phyloP scores from a whole-genome alignment of 2,113 vertebrate genomes.

The Megaceryle torquata region DNA sequence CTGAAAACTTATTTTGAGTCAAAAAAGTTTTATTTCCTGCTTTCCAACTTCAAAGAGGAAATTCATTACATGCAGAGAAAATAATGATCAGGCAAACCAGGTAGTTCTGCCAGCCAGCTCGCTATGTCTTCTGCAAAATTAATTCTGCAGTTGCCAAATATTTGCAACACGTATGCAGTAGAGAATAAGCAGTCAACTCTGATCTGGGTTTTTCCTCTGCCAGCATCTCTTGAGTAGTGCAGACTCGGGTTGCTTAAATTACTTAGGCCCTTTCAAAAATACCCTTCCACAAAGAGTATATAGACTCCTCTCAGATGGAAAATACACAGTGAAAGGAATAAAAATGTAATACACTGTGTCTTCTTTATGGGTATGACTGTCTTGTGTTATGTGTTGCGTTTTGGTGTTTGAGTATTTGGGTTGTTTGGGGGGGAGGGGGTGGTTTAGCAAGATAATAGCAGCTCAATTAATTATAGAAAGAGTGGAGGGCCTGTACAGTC shows the following conservation, averaged over 20 bases:
- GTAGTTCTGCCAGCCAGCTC: neutral
- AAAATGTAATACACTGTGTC: neutral
- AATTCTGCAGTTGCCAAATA: neutral
- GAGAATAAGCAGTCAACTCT: neutral
- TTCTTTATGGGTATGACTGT: neutral
- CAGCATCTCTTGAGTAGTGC: neutral
- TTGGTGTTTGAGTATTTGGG: neutral
- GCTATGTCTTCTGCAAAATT: neutral
- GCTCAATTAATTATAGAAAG: neutral
- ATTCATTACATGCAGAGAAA: neutral
- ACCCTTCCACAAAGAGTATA: neutral
- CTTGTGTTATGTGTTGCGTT: neutral
- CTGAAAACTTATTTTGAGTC: neutral
- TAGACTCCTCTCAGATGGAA: neutral
- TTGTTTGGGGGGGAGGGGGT: no score
- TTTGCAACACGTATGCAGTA: neutral
- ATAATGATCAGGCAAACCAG: neutral
- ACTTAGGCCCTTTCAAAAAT: neutral
- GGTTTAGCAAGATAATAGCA: neutral
- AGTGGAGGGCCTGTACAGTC: neutral
- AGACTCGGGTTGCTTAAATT: neutral
- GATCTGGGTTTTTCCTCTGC: neutral
- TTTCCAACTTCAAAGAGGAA: neutral
- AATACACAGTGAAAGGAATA: neutral
- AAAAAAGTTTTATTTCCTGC: neutral